Evolutionary conservation across 2,113 vertebrate species (phyloP), one percentile per base, ranked within the genome.

Genomic region (Tachycineta bicolor): DNA sequence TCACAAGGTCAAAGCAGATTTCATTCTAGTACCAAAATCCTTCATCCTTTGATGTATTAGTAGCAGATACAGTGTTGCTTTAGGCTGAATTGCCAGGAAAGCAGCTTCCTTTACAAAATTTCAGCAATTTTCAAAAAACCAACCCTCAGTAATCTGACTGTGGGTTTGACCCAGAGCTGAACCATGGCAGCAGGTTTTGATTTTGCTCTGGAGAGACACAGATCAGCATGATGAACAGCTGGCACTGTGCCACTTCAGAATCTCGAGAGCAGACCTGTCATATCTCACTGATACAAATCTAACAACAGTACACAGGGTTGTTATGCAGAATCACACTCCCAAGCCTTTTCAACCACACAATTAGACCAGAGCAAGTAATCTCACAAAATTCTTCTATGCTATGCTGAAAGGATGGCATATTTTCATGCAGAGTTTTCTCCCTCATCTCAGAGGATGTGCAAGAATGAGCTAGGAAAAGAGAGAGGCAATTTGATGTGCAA

Each of bases 101-200:
- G 23, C 10, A 82, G 10, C 5, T 53, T 25, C 39, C 25, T 17
- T 60, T 25, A 65, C 3, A 74, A 63, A 68, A 81, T 46, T 58
- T 71, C 23, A 68, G 11, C 24, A 13, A 67, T 64, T 69, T 86
- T 53, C 9, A 50, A 43, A 49, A 50, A 43, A 3, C 0, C 11
- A 55, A 23, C 8, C 24, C 43, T 69, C 50, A 10, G 5, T 59
- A 83, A 77, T 59, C 37, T 16, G 56, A 19, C 53, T 68, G 37
- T 90, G 90, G 86, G 83, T 92, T 92, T 96, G 96, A 97, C 93
- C 93, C 83, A 93, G 83, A 90, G 83, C 86, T 95, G 94, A 97
- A 97, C 94, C 65, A 75, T 20, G 58, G 94, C 88, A 93, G 92
- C 83, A 93, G 96, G 88, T 92, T 96, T 91, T 81, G 92, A 93